Conservation (phyloP, 1,140 invertebrate species). For the Zaprionus capensis region DNA sequence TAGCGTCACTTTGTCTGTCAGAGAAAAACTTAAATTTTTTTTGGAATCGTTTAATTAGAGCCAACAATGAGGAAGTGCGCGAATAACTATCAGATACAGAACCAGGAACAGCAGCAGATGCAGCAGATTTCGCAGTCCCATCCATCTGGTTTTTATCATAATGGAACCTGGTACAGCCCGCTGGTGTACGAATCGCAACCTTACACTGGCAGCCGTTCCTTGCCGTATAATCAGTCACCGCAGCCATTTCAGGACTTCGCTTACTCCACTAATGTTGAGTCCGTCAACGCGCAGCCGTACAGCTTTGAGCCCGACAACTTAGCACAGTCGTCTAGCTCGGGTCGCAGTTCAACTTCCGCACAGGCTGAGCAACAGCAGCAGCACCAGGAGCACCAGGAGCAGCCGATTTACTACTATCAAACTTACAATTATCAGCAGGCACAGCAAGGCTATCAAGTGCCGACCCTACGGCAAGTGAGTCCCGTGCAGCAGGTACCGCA, state of each 20-base stretch:
- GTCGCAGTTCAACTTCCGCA: not conserved
- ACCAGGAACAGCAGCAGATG: not conserved
- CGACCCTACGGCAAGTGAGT: not conserved
- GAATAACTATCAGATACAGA: not conserved
- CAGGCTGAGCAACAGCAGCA: not conserved
- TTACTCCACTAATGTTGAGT: not conserved
- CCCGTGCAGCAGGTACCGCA: not conserved
- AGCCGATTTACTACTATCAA: conserved; percentile 1
- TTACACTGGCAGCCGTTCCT: not conserved
- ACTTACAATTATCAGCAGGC: not conserved
- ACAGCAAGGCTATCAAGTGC: not conserved
- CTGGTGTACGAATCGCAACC: not conserved
- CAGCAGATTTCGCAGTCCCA: not conserved
- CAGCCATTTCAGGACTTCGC: not conserved
- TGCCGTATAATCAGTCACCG: not conserved
- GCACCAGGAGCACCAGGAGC: not conserved
- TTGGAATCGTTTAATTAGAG: not conserved
- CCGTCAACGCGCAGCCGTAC: not conserved
- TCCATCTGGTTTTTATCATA: conserved; percentile 1
- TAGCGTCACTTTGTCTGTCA: not conserved
- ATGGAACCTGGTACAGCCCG: conserved; percentile 24
- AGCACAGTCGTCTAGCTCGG: not conserved
- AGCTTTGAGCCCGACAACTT: not conserved
- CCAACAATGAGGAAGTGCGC: not conserved
- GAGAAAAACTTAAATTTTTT: no score